Evolutionary conservation across 2,113 vertebrate genomes (phyloP).

Genomic region (Platysternon megacephalum): DNA sequence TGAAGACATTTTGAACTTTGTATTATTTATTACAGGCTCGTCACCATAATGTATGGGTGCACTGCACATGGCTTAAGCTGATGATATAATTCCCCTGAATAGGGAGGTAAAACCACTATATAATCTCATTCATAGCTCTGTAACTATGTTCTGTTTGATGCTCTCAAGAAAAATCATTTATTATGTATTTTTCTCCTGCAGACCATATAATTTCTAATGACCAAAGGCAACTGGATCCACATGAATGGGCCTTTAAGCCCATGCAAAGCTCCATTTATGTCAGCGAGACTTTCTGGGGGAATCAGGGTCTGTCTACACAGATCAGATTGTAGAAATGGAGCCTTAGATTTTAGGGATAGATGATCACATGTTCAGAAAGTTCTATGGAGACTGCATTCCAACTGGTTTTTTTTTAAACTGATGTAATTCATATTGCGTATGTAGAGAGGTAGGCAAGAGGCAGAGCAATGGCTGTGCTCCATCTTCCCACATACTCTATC

Average conservation of each 20-base stretch:
- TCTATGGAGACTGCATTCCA: neutral
- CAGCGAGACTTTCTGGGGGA: neutral
- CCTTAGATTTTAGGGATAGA: neutral
- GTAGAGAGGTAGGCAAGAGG: neutral
- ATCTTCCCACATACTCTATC: neutral
- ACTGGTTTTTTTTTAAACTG: neutral
- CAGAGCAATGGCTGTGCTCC: neutral
- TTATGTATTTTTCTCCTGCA: neutral
- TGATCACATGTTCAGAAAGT: neutral
- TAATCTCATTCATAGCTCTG: neutral
- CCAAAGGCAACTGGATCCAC: neutral
- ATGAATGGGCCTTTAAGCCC: rapidly evolving
- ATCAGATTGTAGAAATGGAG: neutral
- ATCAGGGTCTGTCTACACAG: neutral
- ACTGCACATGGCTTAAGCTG: neutral
- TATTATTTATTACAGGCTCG: slow-evolving; percentile 18
- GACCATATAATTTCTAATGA: neutral
- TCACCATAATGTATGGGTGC: neutral
- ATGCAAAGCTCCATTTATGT: neutral
- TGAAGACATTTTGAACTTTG: neutral
- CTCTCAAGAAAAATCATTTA: neutral
- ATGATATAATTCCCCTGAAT: neutral
- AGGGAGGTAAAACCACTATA: neutral
- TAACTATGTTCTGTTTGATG: neutral
- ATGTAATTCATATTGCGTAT: neutral